Evolutionary conservation across 2,113 vertebrate species (phyloP).

Genomic region (Spea bombifrons): DNA sequence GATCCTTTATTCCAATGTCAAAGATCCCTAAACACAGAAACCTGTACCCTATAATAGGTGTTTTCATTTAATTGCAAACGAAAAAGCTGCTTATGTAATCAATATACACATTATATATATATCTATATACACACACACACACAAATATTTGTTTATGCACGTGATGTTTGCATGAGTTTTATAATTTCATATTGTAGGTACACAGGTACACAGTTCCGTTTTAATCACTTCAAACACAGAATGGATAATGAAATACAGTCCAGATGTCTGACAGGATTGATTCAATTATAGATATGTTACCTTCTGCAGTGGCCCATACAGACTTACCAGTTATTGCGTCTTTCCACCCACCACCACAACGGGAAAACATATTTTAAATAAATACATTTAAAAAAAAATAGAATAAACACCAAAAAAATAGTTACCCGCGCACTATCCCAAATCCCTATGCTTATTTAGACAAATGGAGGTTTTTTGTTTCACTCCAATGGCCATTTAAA

Average conservation of each 20-base stretch:
- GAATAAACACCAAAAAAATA: not conserved
- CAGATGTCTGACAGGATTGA: conserved; percentile 20
- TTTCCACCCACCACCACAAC: conserved; percentile 12
- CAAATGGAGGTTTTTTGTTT: too few relatives aligned
- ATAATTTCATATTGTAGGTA: conserved; percentile 11
- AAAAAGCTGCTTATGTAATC: too few relatives aligned
- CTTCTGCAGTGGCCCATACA: conserved; percentile 15
- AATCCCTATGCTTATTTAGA: too few relatives aligned
- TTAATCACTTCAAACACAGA: conserved; percentile 11
- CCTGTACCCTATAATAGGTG: too few relatives aligned
- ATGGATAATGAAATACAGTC: conserved; percentile 24
- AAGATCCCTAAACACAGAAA: too few relatives aligned
- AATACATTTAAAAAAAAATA: conserved; percentile 17
- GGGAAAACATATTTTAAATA: not conserved
- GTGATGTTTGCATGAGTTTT: not conserved
- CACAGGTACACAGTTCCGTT: conserved; percentile 11
- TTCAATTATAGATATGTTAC: conserved; percentile 2
- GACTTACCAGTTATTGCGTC: conserved; percentile 17
- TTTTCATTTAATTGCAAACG: too few relatives aligned
- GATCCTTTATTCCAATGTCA: too few relatives aligned
- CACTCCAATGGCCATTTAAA: too few relatives aligned
- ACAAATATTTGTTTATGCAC: not conserved
- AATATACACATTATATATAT: too few relatives aligned
- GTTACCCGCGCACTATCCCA: too few relatives aligned
- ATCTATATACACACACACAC: too few relatives aligned